Evolutionary conservation across 2,113 vertebrate species (phyloP), one percentile per base, ranked within the genome.

Genomic region (Zapus hudsonius): DNA sequence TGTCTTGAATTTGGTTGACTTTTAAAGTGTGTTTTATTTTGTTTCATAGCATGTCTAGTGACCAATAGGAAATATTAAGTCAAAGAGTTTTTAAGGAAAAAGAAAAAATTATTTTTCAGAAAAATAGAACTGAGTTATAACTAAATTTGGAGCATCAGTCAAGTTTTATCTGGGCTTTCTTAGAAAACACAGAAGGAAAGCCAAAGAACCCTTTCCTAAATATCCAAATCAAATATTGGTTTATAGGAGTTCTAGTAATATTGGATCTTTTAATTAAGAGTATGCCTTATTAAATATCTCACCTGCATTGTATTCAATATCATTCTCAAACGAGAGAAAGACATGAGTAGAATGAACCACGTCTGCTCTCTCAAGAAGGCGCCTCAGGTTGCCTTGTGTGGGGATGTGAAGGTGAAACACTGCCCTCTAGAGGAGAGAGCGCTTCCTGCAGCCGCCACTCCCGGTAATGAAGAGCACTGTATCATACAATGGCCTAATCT

Each of bases 361-460:
- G 31, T 87, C 59, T 63, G 42, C 29, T 78, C 40, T 93, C 17
- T 40, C 70, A 74, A 75, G 44, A 44, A 95, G 7, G 29, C 66
- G 25, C n/a, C 73, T 61, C 70, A 33, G 57, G 42, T 38, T 90
- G 15, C 29, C 31, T 78, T 57, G 82, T 52, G 33, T 61, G 33
- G 9, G 5, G 27, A 91, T 95, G 0, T 59, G 72, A 72, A 94
- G 96, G 93, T 74, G 79, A 90, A 93, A 74, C 89, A 90, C 23
- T 95, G 97, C 97, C 97, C 96, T 95, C 97, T 97, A 97, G 96
- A 94, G 97, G 97, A 94, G 75, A 3, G 67, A 76, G 33, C 1
- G n/a, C 36, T 83, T 72, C 67, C n/a, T 31, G 89, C 55, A 72
- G 44, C 33, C n/a, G 16, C 44, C 20, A 79, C 84, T 79, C 11